These are phyloP conservation scores for Caenorhabditis drosophilae DNA, from an alignment of 2,888 invertebrate species.

Conservation along the genomic window DNA sequence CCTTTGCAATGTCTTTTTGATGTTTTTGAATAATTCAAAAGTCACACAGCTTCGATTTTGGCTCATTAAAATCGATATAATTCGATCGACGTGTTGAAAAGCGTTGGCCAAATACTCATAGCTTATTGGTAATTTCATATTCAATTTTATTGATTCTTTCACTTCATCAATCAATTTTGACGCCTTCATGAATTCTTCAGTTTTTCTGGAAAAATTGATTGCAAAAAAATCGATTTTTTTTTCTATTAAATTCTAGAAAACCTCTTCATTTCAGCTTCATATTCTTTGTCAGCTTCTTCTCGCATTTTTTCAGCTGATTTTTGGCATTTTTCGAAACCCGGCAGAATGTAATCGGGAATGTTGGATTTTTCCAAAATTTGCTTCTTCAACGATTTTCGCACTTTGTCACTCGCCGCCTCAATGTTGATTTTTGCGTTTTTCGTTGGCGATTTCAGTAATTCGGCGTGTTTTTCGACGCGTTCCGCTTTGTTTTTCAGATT, in stretches of 20 bases:
- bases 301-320: constrained; percentile 30
- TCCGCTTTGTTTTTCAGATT: constrained; percentile 34
- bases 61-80: constrained; percentile 12
- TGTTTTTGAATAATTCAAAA: constrained; percentile 19
- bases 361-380: constrained; percentile 7
- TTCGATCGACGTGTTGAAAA: constrained; percentile 28
- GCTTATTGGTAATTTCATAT: constrained; percentile 12
- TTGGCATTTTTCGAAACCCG: constrained; percentile 6
- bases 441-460: constrained; percentile 30
- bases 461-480: constrained; percentile 25
- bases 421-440: no score
- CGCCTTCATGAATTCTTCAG: constrained; percentile 16
- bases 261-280: constrained; percentile 21
- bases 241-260: no score
- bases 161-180: constrained; percentile 27
- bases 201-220: no score
- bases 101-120: constrained; percentile 19
- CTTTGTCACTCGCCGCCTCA: background rate
- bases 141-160: constrained; percentile 11
- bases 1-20: constrained; percentile 15
- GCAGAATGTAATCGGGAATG: constrained; percentile 26
- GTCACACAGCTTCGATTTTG: constrained; percentile 18
- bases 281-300: constrained; percentile 18
- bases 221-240: no score
- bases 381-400: background rate